Evolutionary conservation across 2,797 vertebrate species (phyloP).

Genomic region (Falco cherrug): DNA sequence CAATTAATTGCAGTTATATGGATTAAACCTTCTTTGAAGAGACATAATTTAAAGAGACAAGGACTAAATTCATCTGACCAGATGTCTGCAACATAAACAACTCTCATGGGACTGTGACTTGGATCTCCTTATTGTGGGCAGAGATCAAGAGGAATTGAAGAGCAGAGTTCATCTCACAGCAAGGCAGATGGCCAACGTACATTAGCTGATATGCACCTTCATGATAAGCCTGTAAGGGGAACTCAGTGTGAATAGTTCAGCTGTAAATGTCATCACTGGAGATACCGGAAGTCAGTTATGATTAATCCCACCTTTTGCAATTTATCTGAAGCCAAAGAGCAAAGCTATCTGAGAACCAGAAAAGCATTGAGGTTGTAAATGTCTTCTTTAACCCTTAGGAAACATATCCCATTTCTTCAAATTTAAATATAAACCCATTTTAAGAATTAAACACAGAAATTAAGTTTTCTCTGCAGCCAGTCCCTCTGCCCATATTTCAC

Average conservation of each 20-base stretch:
- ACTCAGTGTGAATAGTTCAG: not conserved
- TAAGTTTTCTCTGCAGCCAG: not conserved
- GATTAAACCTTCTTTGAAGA: not conserved
- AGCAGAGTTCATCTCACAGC: not conserved
- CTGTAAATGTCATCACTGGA: not conserved
- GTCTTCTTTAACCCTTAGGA: not conserved
- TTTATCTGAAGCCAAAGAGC: not conserved
- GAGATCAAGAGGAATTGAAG: not conserved
- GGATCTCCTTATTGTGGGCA: not conserved
- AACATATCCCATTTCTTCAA: not conserved
- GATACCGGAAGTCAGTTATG: not conserved
- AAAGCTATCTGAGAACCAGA: not conserved
- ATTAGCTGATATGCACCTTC: not conserved
- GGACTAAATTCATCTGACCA: not conserved
- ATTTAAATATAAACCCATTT: not conserved
- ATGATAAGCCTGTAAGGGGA: not conserved
- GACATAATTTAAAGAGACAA: not conserved
- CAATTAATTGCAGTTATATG: not conserved
- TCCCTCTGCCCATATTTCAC: not conserved
- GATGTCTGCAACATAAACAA: rapidly evolving
- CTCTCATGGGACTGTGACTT: not conserved
- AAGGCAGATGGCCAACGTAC: not conserved
- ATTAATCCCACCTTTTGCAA: not conserved
- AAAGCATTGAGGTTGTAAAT: not conserved
- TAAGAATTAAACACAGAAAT: not conserved